Evolutionary conservation across 2,888 invertebrate species (phyloP), one percentile per base, ranked within the genome.

Genomic region (Oscheius sp.): DNA sequence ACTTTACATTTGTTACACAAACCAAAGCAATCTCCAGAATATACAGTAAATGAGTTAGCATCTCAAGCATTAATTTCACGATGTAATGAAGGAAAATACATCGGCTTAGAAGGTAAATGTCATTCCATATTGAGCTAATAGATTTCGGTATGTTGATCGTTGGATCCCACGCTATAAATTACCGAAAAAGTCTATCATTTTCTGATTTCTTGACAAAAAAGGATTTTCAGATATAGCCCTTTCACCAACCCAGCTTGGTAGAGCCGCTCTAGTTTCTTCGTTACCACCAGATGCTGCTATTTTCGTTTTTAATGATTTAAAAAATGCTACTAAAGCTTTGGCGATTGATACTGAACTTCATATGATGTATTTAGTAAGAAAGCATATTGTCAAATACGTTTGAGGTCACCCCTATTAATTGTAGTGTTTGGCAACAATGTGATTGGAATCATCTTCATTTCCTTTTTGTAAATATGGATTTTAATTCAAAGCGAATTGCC

Each of bases 221-320:
- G 8, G 14, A 54, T 32, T 45, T 45, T 26, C 22, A 57, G 57
- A 49, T n/a, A 22, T 62, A 28, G 17, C 12, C 28, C 32, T 72
- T 1, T 22, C 33, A 24, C 91, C 95, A 3, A 94, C 95, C 2
- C 91, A 92, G 73, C 89, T 98, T 64, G 97, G 95, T 0, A 91
- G 92, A 85, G 98, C 97, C 20, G 94, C 96, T 85, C 89, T 97
- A 24, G 90, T 94, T 22, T 94, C 96, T 0, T 93, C 95, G 0
- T 91, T 98, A 87, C 92, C 94, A n/a, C 96, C 97, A 0, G 92
- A 92, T 86, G 95, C 97, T 87, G 95, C 94, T 0, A 88, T 96
- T 8, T 90, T 92, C 20, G 90, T 98, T 45, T 93, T 95, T 85
- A 90, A 91, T 72, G 97, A 97, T 87, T 87, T 98, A 28, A 92